These are phyloP conservation scores for Acridotheres tristis DNA, from an alignment of 2,797 vertebrate species.

Conservation along the genomic window DNA sequence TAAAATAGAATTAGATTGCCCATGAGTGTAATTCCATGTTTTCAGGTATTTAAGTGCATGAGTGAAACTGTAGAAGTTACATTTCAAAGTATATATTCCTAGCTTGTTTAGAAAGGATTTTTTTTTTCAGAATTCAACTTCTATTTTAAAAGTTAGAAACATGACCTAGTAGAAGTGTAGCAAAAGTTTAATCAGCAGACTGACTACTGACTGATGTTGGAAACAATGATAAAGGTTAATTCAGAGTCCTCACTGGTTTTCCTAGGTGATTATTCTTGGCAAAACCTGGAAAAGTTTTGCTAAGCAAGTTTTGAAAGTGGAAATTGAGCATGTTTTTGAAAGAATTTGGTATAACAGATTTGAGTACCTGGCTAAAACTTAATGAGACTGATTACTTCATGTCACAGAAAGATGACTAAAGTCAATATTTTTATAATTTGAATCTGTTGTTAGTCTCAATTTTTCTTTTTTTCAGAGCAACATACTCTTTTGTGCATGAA, in stretches of 20 bases:
- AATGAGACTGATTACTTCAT: neutral
- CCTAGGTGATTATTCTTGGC: neutral
- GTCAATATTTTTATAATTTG: neutral
- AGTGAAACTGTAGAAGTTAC: neutral
- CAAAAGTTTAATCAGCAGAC: neutral
- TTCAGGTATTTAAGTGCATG: neutral
- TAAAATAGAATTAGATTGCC: neutral
- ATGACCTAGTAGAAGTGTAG: neutral
- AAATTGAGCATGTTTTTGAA: neutral
- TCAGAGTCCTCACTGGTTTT: neutral
- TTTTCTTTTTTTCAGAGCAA: neutral
- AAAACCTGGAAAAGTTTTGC: neutral
- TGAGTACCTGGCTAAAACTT: neutral
- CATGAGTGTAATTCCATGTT: neutral
- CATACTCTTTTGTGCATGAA: neutral
- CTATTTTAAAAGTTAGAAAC: neutral
- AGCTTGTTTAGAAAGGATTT: neutral
- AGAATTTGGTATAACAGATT: neutral
- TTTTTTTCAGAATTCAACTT: neutral
- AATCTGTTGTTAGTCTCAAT: neutral
- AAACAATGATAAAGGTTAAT: neutral
- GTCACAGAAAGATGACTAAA: neutral
- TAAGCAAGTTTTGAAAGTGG: neutral
- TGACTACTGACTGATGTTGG: neutral
- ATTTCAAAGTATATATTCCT: neutral